phyloP scores from a whole-genome alignment of 2,113 vertebrate species.

The Neodon shergylaensis region DNA sequence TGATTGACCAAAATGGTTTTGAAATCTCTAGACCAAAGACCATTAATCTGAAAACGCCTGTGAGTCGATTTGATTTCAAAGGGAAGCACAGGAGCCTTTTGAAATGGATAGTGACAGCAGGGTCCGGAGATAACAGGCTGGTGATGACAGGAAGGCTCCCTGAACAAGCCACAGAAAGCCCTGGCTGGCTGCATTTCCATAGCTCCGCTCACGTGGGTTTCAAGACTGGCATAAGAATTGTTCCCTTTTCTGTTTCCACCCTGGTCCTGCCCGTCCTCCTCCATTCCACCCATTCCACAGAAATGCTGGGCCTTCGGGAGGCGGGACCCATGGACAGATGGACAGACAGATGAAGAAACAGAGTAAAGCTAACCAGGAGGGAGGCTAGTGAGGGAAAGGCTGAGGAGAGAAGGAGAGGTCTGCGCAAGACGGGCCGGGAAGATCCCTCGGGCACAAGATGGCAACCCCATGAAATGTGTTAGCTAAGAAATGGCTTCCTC shows the following conservation, averaged over 20 bases:
- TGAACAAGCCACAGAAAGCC: not conserved
- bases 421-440: no score
- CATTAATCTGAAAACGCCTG: conserved; percentile 72
- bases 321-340: not conserved
- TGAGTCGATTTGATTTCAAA: conserved; percentile 49
- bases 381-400: fast-evolving
- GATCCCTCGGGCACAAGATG: not conserved
- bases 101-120: conserved; percentile 55
- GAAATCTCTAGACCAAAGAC: conserved; percentile 69
- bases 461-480: not conserved
- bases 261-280: not conserved
- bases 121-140: conserved; percentile 40
- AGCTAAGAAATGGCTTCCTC: not conserved
- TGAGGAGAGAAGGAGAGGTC: fast-evolving
- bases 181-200: not conserved
- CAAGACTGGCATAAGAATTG: fast-evolving
- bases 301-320: fast-evolving
- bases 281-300: not conserved
- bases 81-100: conserved; percentile 23
- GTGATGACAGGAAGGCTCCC: not conserved
- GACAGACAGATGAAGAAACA: no score
- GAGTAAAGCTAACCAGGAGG: fast-evolving
- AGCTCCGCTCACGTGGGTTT: not conserved
- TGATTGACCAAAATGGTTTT: conserved; percentile 77
- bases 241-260: fast-evolving